Evolutionary conservation across 1,140 invertebrate species (phyloP), one percentile per base, ranked within the genome.

Genomic region (Trichonephila clavipes): DNA sequence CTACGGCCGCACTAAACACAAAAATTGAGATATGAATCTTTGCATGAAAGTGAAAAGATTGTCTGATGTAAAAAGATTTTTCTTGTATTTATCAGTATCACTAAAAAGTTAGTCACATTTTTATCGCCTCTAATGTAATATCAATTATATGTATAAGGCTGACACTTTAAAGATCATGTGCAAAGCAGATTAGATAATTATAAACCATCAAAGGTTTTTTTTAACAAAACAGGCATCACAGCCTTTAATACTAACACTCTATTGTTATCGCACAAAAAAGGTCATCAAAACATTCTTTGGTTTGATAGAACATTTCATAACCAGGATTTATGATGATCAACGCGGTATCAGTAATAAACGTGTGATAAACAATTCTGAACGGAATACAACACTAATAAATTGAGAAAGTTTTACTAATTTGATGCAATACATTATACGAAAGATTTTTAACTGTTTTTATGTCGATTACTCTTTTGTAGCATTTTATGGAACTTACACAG

Each of bases 1-100:
- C 44, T 28, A 19, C 66, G 58, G 14, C 86, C 92, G 64, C 92
- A 93, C 92, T 93, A 34, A 18, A 87, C 51, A 58, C 64, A 58
- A 24, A 61, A 18, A 85, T 58, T 24, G 0, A 85, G 58, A 59
- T 85, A 85, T 3, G n/a, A 58, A 85, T 77, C 14, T 77, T 77
- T 3, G 18, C 28, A 40, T 77, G 34, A 77, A 77, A 77, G 72
- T 28, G 72, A 18, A 77, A 77, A 34, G 18, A 7, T 77, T 77
- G 34, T 77, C 72, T 5, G 72, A 18, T 7, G 34, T 18, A 34
- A 18, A 18, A 40, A 28, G 34, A 77, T 34, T 14, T 51, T 14
- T 18, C 34, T 77, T 77, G 18, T 77, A 14, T 40, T 24, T 77
- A 77, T 77, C 72, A 5, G 28, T 18, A 77, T 77, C 72, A 77